Conservation (phyloP, 2,888 invertebrate genomes). For the Bugula neritina region DNA sequence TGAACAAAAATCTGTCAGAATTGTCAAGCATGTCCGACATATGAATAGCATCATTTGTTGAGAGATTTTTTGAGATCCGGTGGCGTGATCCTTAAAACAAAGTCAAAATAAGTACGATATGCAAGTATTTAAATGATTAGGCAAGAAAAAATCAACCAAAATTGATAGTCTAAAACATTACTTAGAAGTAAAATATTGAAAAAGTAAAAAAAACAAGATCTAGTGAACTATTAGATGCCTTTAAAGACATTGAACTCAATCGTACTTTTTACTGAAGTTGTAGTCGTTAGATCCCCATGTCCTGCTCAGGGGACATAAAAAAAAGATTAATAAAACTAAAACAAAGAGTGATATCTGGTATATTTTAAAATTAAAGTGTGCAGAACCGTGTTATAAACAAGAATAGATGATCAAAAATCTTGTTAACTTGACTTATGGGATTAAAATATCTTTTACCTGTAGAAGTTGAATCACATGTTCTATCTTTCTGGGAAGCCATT, state of each 20-base stretch:
- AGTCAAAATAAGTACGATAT: neutral
- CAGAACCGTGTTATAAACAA: too few relatives aligned
- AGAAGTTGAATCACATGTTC: too few relatives aligned
- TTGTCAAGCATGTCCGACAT: neutral
- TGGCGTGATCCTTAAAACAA: neutral
- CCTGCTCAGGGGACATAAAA: too few relatives aligned
- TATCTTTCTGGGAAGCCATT: too few relatives aligned
- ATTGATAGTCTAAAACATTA: neutral
- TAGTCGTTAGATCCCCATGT: too few relatives aligned
- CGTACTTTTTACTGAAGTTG: neutral
- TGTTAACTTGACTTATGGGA: too few relatives aligned
- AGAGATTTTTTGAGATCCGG: neutral
- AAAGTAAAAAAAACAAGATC: neutral
- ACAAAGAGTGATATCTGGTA: too few relatives aligned
- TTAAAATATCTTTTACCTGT: too few relatives aligned
- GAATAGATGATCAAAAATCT: too few relatives aligned
- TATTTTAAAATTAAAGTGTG: too few relatives aligned
- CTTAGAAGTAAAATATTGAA: neutral
- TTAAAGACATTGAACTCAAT: neutral
- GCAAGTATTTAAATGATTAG: neutral
- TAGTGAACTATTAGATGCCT: neutral
- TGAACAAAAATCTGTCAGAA: neutral
- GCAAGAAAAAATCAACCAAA: neutral
- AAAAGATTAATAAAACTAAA: too few relatives aligned
- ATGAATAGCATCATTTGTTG: neutral